Base-by-base conservation (phyloP, 2,888 invertebrate genomes). In the Acanthosoma haemorrhoidale region DNA sequence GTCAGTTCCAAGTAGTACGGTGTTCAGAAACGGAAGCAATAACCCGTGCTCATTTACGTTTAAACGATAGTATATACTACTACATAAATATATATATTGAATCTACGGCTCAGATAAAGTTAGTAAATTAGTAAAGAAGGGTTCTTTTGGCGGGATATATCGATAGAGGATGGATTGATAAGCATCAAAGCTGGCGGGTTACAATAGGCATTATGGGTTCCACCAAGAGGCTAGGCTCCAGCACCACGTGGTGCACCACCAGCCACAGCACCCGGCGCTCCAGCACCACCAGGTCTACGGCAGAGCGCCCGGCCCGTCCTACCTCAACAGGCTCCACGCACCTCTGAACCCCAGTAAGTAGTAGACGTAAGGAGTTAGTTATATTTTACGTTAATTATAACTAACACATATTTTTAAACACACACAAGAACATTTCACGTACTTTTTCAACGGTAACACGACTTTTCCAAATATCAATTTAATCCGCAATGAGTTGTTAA, bases 261-360 rank as follows among this genome's bases (percentile, higher is more conserved):
- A 34, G 36, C 16, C 3, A 2, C 31, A 15, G 18, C 43, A 43
- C 9, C 9, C n/a, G 1, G 13, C 25, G 25, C 16, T 11, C 8
- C 25, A 11, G 3, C 18, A 18, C 60, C 21, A 21, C 1, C 38
- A 18, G 63, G 63, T 36, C 38, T 66, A 66, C 31, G 64, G 39
- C 41, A 41, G 41, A 31, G 16, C 64, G 0, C 43, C 31, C 1
- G 21, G 16, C 0, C 41, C 66, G 2, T 21, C 63, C 21, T 66
- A 73, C 51, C 69, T 71, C 51, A 41, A 69, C 39, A 69, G 70
- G 67, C 57, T 73, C 43, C 73, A 73, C 58, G 66, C 71, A 4
- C 73, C 73, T 29, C 70, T 73, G 41, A 72, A 72, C 64, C 71
- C 69, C 34, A 73, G 72, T 70, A 70, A 72, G 73, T 71, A n/a